A percentile compares a stretch with the other conserved stretches of the same genome.
Conservation (phyloP, 2,888 invertebrate species). For the Leptinotarsa haldemani region DNA sequence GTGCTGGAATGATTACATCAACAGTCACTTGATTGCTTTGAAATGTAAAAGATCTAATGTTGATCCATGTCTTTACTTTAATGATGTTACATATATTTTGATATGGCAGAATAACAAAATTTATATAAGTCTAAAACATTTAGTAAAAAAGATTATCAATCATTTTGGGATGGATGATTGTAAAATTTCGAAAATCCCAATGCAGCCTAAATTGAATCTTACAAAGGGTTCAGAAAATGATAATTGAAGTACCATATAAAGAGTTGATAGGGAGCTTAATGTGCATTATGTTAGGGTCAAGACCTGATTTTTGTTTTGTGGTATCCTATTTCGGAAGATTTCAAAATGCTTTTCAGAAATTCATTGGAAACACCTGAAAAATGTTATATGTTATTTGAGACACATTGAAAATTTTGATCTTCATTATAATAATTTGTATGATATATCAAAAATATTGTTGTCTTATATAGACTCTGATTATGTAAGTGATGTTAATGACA, state of each 20-base stretch:
- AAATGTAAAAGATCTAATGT: no score
- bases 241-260: not conserved
- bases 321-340: constrained; percentile 15
- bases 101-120: no score
- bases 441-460: constrained; percentile 10
- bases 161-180: constrained; percentile 42
- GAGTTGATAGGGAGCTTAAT: constrained; percentile 8
- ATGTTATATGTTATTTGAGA: not conserved
- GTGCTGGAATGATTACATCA: not conserved
- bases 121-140: constrained; percentile 18
- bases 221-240: not conserved
- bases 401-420: not conserved
- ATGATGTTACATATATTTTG: no score
- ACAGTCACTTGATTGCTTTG: not conserved
- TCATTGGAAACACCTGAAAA: constrained; percentile 11
- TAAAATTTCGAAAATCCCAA: constrained; percentile 32
- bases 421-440: not conserved
- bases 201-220: constrained; percentile 33
- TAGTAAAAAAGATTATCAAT: constrained; percentile 33
- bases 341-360: constrained; percentile 21
- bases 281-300: not conserved
- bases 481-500: constrained; percentile 19
- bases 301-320: constrained; percentile 9
- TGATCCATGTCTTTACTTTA: no score
- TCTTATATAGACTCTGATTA: constrained; percentile 12